Base-by-base conservation (phyloP, 1,140 invertebrate species). In the Pachypsylla venusta region DNA sequence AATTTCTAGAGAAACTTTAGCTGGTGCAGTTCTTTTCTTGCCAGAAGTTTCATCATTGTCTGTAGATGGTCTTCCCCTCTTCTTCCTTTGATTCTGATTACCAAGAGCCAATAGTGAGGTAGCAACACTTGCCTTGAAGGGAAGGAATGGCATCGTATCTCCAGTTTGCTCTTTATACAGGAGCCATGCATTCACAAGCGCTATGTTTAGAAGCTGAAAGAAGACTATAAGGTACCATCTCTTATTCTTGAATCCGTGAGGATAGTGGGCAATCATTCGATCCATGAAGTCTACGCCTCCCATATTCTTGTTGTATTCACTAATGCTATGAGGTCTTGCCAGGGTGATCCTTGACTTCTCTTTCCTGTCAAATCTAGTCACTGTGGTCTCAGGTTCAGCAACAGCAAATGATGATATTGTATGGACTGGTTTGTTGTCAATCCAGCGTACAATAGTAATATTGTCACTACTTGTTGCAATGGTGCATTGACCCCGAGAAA, bases 221-320 rank as follows among this genome's bases (percentile, higher is more conserved):
- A 63, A 54, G 25, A 63, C 58, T 30, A 56, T 26, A 14, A 57
- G 57, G 24, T 57, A 63, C 62, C 62, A 62, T 54, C 54, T 42
- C 53, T 59, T 59, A 56, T 59, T 63, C 56, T 63, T 63, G 4
- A 60, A 58, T 12, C 55, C 60, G 13, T 63, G 62, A n/a, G 61
- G 56, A 54, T 63, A 63, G 27, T 63, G 62, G 20, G 63, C 62
- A 24, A 68, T 60, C 28, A 68, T 60, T 12, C 59, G 56, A 53
- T 70, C 67, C 39, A 63, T 61, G 12, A 68, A 42, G 59, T 69
- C 67, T 7, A 70, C 66, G 25, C 67, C 69, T 56, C 66, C 69
- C 68, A 70, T 69, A 35, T 60, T 58, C 57, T 62, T 62, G 60
- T 69, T 70, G 56, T 70, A 70, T 35, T 59, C 54, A 53, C 39